Base-by-base conservation (phyloP, 2,888 invertebrate species). In the Limnephilus lunatus region DNA sequence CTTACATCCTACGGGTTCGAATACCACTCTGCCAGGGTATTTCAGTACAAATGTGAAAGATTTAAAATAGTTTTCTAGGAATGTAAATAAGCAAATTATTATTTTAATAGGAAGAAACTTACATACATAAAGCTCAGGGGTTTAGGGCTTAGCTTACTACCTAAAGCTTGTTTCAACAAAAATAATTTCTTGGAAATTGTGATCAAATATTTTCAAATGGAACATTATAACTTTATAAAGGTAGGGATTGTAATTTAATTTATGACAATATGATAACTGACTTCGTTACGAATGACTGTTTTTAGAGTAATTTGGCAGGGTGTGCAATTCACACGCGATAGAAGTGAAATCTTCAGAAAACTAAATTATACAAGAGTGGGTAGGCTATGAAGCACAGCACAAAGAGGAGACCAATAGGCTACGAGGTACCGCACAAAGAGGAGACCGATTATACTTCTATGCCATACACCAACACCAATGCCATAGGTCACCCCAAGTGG, bases 1-100 rank as follows among this genome's bases (percentile, higher is more conserved):
- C 89, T 89, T 89, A 44, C 31, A 87, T 68, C 87, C 68, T 32
- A 30, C 31, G 68, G 87, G 87, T 68, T 19, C 68, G 53, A 30
- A 14, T 15, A 31, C 30, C 31, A 68, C 31, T 87, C 53, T 25
- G 32, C 30, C 53, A 25, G 25, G 2, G 25, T 25, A 25, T 25
- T 25, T 68, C 30, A 30, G 14, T 86, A n/a, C 86, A 86, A 48
- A 86, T 86, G 48, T 83, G 83, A 35, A 83, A 32, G 32, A 25
- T 35, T 83, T 19, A 35, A 83, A 68, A 68, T 68, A 68, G 68
- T 68, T 68, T 68, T n/a, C 25, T 9, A 68, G 25, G 25, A 68
- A 68, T 68, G n/a, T 68, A 25, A 25, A 25, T 68, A n/a, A 68
- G 9, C 25, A 25, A 19, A n/a, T 68, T 68, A n/a, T 68, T n/a